Base-by-base conservation (phyloP, 2,888 invertebrate species). In the Drosophila mulleri region DNA sequence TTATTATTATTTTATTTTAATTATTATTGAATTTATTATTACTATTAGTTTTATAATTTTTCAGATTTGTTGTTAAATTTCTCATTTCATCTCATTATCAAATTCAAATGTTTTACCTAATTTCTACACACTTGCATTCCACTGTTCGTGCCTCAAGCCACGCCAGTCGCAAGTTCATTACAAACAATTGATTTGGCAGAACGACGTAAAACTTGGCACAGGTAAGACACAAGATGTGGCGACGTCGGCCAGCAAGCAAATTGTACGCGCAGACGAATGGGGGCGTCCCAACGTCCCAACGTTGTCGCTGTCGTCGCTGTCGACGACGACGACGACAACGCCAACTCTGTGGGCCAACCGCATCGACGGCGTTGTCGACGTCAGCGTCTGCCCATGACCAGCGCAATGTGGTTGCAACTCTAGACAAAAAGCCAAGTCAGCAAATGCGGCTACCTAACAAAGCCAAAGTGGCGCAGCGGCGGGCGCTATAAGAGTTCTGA, bases 141-240 rank as follows among this genome's bases (percentile, higher is more conserved):
- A 72, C 70, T 72, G 82, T 76, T 57, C 72, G 9, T 14, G 18
- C 57, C 68, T 66, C 59, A 64, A 45, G 78, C 62, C 39, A 54
- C 57, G 64, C 37, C 73, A 67, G 65, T 63, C 75, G 82, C 88
- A 86, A 86, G 90, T 86, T 86, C 90, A 86, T 89, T 88, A 88
- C 86, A 86, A 89, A 89, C 90, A 86, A 86, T 86, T 86, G 90
- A 86, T 86, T 86, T 88, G 88, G 75, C 83, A 89, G 89, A 89
- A 71, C 78, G 74, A 82, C 80, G 85, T 68, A 87, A 87, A 89
- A 89, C 87, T 87, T 84, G 84, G 84, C 79, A 74, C 83, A 88
- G 83, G 87, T 83, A 87, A 78, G 70, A 66, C 63, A 80, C 57
- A 77, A 64, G 63, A 59, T 44, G 61, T 50, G 53, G 23, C 20